These are phyloP conservation scores for Mormyrus iriodes DNA, from an alignment of 2,113 vertebrate genomes.

Conservation along the genomic window DNA sequence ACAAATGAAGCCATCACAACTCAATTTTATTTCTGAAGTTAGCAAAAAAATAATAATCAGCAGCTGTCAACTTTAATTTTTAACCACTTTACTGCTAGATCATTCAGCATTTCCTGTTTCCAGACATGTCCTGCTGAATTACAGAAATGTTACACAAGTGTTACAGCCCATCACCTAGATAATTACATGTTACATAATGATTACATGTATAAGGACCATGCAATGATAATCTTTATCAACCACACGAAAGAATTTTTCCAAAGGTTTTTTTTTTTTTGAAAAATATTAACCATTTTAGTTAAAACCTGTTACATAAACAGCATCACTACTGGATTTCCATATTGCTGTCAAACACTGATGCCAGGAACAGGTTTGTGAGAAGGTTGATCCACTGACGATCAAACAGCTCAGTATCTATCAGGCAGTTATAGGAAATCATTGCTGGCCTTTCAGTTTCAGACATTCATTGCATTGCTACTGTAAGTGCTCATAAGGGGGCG, in stretches of 20 bases:
- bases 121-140: neutral
- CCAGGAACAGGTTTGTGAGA: neutral
- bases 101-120: neutral
- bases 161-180: neutral
- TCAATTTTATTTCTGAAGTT: neutral
- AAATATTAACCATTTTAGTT: neutral
- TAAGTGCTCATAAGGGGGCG: neutral
- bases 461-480: neutral
- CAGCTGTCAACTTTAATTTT: neutral
- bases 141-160: neutral
- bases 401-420: neutral
- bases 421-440: neutral
- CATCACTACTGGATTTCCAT: neutral
- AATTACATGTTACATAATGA: neutral
- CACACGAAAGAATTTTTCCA: neutral
- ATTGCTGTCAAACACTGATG: neutral
- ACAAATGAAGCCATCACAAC: neutral
- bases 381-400: neutral
- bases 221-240: neutral
- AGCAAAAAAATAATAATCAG: neutral
- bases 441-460: neutral
- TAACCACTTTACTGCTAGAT: neutral
- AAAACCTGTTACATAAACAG: neutral
- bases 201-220: neutral
- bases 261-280: neutral